Conservation (phyloP, 2,888 invertebrate species). For the Colletes collaris region DNA sequence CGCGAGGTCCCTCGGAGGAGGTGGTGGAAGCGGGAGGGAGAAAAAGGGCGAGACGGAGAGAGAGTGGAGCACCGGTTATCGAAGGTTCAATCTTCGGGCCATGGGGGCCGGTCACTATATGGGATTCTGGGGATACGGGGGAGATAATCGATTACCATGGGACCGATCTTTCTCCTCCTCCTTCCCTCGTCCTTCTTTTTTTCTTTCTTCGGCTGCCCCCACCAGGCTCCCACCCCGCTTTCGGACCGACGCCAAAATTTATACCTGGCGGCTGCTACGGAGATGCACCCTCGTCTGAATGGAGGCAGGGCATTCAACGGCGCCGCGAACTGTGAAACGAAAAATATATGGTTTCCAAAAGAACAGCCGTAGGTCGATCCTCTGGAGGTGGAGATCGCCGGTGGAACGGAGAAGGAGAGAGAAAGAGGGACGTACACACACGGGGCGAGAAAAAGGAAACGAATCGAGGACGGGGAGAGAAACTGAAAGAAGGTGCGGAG, state of each 20-base stretch:
- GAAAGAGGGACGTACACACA: not conserved
- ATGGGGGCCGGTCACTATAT: constrained; percentile 76
- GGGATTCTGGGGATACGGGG: constrained; percentile 79
- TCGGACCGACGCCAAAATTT: constrained; percentile 77
- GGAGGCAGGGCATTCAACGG: constrained; percentile 77
- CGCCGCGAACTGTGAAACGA: constrained; percentile 79
- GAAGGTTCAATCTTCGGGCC: constrained; percentile 77
- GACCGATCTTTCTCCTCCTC: constrained; percentile 70
- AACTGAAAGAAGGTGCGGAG: constrained; percentile 40
- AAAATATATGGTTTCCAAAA: constrained; percentile 79
- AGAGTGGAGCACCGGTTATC: constrained; percentile 71
- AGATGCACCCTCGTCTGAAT: constrained; percentile 77
- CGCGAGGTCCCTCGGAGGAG: constrained; percentile 12
- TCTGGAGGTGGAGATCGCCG: constrained; percentile 46
- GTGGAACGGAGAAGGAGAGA: not conserved
- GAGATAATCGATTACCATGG: constrained; percentile 80
- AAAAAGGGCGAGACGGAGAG: constrained; percentile 14
- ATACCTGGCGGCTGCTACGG: constrained; percentile 79
- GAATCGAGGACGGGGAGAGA: constrained; percentile 17
- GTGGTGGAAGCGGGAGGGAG: constrained; percentile 28
- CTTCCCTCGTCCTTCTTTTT: constrained; percentile 43
- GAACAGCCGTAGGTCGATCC: constrained; percentile 70
- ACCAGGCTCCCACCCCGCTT: constrained; percentile 54
- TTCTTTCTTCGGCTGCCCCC: constrained; percentile 36
- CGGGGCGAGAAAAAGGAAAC: constrained; percentile 29